A percentile compares a stretch with the other conserved stretches of the same genome.
These are phyloP conservation scores for Coecobrya sp. DNA, from an alignment of 2,888 invertebrate genomes.

Conservation along the genomic window DNA sequence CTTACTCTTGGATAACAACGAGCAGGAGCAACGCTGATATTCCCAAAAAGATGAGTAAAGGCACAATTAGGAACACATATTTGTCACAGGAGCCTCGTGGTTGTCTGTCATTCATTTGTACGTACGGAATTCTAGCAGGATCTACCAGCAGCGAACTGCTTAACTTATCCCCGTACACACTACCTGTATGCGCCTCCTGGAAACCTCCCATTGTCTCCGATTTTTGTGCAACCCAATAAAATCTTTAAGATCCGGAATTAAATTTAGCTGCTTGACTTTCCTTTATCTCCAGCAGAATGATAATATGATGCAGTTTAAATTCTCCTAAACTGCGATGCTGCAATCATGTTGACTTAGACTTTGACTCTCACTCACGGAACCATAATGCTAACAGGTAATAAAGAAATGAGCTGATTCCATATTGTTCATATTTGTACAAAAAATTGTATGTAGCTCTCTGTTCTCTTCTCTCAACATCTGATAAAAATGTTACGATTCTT, in stretches of 20 bases:
- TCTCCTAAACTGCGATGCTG: too few relatives aligned
- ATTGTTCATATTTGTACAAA: background rate
- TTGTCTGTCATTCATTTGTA: slow-evolving; percentile 51
- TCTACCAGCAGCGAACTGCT: slow-evolving; percentile 21
- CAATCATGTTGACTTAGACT: too few relatives aligned
- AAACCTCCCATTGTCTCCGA: slow-evolving; percentile 23
- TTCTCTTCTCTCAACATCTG: background rate
- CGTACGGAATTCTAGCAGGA: slow-evolving; percentile 60
- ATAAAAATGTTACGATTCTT: background rate
- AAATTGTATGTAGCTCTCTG: background rate
- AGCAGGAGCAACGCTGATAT: slow-evolving; percentile 42
- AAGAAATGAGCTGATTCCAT: too few relatives aligned
- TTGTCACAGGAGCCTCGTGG: slow-evolving; percentile 20
- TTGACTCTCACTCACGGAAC: too few relatives aligned
- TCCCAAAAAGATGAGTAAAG: slow-evolving; percentile 50
- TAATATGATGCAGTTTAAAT: too few relatives aligned
- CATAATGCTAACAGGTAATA: too few relatives aligned
- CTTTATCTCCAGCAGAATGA: background rate
- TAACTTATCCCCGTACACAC: slow-evolving; percentile 15
- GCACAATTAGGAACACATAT: slow-evolving; percentile 36
- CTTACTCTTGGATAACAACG: slow-evolving; percentile 61
- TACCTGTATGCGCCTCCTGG: slow-evolving; percentile 12
- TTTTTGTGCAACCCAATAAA: too few relatives aligned
- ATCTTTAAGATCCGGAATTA: too few relatives aligned
- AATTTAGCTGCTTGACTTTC: background rate